These are phyloP conservation scores for Atta texana DNA, from an alignment of 1,140 invertebrate species.

Conservation along the genomic window DNA sequence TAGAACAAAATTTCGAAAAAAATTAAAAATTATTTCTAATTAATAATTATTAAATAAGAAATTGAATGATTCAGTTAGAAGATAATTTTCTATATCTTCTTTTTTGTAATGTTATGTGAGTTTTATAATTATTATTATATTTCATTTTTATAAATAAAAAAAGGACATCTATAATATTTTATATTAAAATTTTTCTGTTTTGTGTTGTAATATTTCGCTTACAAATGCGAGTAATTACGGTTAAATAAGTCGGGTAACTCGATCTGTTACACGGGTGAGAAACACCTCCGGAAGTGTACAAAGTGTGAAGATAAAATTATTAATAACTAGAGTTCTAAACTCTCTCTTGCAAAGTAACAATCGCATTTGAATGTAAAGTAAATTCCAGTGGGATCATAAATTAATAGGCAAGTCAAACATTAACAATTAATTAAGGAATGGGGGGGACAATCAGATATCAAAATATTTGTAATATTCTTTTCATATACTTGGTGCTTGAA, in stretches of 20 bases:
- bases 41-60: neutral
- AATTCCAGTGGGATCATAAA: constrained; percentile 10
- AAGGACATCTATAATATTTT: neutral
- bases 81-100: neutral
- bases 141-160: neutral
- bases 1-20: neutral
- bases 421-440: constrained; percentile 7
- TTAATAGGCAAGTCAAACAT: neutral
- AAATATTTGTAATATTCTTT: neutral
- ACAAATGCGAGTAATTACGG: neutral
- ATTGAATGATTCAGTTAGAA: neutral
- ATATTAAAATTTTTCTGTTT: neutral
- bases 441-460: neutral
- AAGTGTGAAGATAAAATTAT: neutral
- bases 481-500: neutral
- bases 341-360: neutral
- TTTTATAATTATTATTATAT: neutral
- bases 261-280: neutral
- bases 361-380: neutral
- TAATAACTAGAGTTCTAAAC: neutral
- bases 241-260: neutral
- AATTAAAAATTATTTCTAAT: neutral
- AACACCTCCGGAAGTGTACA: neutral
- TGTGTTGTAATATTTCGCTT: neutral
- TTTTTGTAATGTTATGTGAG: neutral